phyloP scores from a whole-genome alignment of 1,140 invertebrate species.

The Heliconius hewitsoni region DNA sequence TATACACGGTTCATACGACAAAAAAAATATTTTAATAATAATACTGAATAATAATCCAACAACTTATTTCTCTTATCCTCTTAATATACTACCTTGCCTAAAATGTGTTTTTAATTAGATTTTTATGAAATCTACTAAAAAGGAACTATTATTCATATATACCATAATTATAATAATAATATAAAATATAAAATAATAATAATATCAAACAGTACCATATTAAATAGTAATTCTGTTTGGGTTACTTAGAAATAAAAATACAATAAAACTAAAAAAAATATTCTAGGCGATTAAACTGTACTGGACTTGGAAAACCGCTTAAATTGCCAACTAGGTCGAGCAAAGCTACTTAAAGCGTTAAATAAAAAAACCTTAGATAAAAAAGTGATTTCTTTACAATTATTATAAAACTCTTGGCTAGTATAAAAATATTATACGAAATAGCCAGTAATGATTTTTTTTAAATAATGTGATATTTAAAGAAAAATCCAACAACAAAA shows the following conservation, averaged over 20 bases:
- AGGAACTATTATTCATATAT: too few relatives aligned
- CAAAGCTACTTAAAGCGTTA: slow-evolving; percentile 6
- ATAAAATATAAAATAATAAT: too few relatives aligned
- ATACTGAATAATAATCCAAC: too few relatives aligned
- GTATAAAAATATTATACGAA: slow-evolving; percentile 4
- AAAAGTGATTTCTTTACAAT: slow-evolving; percentile 21
- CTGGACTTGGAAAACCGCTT: slow-evolving; percentile 2
- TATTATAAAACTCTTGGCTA: slow-evolving; percentile 4
- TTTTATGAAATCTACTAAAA: too few relatives aligned
- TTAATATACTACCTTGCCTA: too few relatives aligned
- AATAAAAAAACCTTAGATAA: slow-evolving; percentile 17
- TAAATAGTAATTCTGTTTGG: background rate
- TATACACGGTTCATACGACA: too few relatives aligned
- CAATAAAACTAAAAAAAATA: background rate
- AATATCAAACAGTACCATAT: background rate
- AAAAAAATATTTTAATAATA: too few relatives aligned
- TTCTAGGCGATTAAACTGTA: background rate
- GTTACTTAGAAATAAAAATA: background rate
- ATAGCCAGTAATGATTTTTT: background rate
- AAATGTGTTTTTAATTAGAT: too few relatives aligned
- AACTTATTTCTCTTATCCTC: too few relatives aligned
- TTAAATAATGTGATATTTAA: too few relatives aligned
- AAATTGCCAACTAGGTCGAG: slow-evolving; percentile 10
- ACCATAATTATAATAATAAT: too few relatives aligned
- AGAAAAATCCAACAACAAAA: too few relatives aligned